Conservation (phyloP, 2,888 invertebrate genomes). For the Octodonta nipae region DNA sequence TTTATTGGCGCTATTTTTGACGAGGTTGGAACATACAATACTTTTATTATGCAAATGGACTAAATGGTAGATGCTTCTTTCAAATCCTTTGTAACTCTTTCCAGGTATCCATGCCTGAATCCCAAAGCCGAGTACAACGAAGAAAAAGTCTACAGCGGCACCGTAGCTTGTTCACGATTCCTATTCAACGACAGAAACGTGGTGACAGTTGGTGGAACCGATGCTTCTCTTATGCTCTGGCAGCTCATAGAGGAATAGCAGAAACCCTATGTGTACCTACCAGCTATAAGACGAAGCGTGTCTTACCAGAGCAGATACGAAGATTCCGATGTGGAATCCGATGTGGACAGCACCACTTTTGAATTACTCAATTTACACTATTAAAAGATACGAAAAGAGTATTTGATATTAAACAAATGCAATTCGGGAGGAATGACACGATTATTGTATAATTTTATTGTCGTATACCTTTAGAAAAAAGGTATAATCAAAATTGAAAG, state of each 20-base stretch:
- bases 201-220: slow-evolving; percentile 74
- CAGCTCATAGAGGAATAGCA: slow-evolving; percentile 69
- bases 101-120: slow-evolving; percentile 71
- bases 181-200: slow-evolving; percentile 75
- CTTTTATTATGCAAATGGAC: too few relatives aligned
- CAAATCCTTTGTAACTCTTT: slow-evolving; percentile 8
- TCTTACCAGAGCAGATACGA: slow-evolving; percentile 6
- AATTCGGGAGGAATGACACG: too few relatives aligned
- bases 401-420: too few relatives aligned
- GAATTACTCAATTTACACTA: slow-evolving; percentile 28
- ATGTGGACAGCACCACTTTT: slow-evolving; percentile 28
- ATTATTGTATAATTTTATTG: too few relatives aligned
- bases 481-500: too few relatives aligned
- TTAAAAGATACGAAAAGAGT: too few relatives aligned
- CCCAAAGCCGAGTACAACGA: slow-evolving; percentile 79
- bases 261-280: slow-evolving; percentile 16
- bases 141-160: slow-evolving; percentile 74
- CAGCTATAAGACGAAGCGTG: slow-evolving; percentile 10
- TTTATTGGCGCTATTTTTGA: too few relatives aligned
- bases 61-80: neutral
- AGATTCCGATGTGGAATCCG: slow-evolving; percentile 21
- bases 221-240: slow-evolving; percentile 85
- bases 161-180: slow-evolving; percentile 67
- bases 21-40: too few relatives aligned
- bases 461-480: too few relatives aligned